Base-by-base conservation (phyloP, 2,113 vertebrate species). In the Fregata magnificens region DNA sequence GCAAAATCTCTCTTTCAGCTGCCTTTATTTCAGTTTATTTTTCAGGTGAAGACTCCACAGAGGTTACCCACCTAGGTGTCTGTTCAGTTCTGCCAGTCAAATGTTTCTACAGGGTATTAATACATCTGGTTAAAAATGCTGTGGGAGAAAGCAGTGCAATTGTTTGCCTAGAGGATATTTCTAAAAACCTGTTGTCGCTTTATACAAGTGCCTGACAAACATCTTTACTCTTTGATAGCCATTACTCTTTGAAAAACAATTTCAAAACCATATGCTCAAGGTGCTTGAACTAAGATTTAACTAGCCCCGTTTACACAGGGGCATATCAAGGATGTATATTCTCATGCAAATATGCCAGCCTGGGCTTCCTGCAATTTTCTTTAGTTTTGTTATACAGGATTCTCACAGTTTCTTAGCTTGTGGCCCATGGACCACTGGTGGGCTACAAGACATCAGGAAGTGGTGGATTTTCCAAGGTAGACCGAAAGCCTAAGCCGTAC, bases 261-360 rank as follows among this genome's bases (percentile, higher is more conserved):
- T 96, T 82, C 83, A 89, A 92, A 96, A 72, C 91, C 56, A 79
- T 85, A 82, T 82, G 69, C 52, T 94, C 44, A 82, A 61, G 69
- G 72, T 91, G 66, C 66, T 89, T 89, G 80, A 84, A 71, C 44
- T 85, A 78, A 92, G 80, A 84, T 61, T 95, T 87, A 92, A 19
- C 50, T 58, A 81, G 67, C 19, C 49, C 32, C 11, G 5, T 91
- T 84, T 52, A 78, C 52, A 34, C 3, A 61, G 44, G 55, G 52
- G 15, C 32, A n/a, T 55, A 80, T 34, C 31, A 45, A 63, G 59
- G 40, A 42, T 84, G 58, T 50, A 84, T 65, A 53, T 86, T 89
- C 4, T 10, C 56, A 83, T 38, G 44, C 56, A 93, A 79, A 63
- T 78, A 73, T 14, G 14, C 29, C 56, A 92, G 70, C 29, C 71